Evolutionary conservation across 2,113 vertebrate genomes (phyloP).

Genomic region (Siphamia tubifer): DNA sequence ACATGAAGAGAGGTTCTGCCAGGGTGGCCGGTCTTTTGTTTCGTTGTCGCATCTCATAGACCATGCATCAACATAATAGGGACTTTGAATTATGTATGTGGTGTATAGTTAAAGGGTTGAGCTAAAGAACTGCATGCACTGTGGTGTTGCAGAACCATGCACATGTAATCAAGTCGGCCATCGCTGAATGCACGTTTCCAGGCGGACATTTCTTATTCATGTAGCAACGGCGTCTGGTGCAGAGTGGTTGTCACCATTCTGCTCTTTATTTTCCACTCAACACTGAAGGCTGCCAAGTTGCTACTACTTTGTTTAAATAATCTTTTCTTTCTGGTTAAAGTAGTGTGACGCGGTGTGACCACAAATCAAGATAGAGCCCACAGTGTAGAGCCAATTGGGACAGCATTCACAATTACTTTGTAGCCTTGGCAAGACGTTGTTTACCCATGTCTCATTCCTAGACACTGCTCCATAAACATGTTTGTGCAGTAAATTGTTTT

Average conservation of each 20-base stretch:
- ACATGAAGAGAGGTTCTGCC: slow-evolving; percentile 31
- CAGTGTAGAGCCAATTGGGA: slow-evolving; percentile 7
- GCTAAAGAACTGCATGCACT: slow-evolving; percentile 13
- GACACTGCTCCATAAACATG: slow-evolving; percentile 36
- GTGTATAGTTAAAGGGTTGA: slow-evolving; percentile 16
- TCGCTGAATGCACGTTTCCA: neutral
- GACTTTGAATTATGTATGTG: slow-evolving; percentile 34
- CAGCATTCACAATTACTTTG: slow-evolving; percentile 11
- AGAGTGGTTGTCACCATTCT: neutral
- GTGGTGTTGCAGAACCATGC: neutral
- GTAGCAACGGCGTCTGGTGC: neutral
- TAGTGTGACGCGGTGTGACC: slow-evolving; percentile 9
- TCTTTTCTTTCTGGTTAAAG: slow-evolving; percentile 10
- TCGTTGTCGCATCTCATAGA: slow-evolving; percentile 21
- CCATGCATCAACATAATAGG: slow-evolving; percentile 38
- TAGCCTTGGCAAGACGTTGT: slow-evolving; percentile 34
- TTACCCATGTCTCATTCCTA: slow-evolving; percentile 39
- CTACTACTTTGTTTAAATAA: slow-evolving; percentile 28
- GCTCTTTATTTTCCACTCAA: neutral
- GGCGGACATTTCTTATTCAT: neutral
- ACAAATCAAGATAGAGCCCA: slow-evolving; percentile 55
- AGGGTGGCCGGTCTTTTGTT: slow-evolving; percentile 58
- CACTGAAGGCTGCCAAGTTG: slow-evolving; percentile 2
- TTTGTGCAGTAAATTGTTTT: slow-evolving; percentile 57
- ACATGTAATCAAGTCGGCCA: neutral